Conservation (phyloP, 2,888 invertebrate genomes). For the Tuta absoluta region DNA sequence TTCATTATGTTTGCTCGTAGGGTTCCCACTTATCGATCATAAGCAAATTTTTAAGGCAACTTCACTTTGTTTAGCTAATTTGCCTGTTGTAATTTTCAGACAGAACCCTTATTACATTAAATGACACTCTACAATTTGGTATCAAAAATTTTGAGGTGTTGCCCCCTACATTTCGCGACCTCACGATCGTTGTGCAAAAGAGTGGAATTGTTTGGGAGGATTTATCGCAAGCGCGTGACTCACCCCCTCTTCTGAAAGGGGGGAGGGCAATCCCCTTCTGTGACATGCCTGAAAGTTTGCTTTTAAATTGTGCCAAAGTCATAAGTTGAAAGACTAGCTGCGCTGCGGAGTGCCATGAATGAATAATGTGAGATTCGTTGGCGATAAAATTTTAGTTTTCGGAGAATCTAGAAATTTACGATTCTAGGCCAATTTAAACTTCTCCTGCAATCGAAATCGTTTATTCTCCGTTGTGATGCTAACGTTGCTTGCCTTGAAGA, state of each 20-base stretch:
- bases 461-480: too few relatives aligned
- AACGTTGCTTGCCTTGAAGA: too few relatives aligned
- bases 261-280: background rate
- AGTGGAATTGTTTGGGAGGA: constrained; percentile 34
- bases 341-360: constrained; percentile 15
- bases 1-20: too few relatives aligned
- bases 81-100: too few relatives aligned
- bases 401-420: background rate
- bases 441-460: too few relatives aligned
- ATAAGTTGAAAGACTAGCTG: constrained; percentile 18
- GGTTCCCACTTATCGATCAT: too few relatives aligned
- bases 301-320: constrained; percentile 23
- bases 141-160: constrained; percentile 14
- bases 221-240: constrained; percentile 38
- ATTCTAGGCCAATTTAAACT: background rate
- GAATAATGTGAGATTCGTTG: constrained; percentile 7
- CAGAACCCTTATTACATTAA: too few relatives aligned
- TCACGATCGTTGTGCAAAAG: constrained; percentile 26
- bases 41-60: too few relatives aligned
- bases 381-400: constrained; percentile 13
- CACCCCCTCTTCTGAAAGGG: constrained; percentile 12
- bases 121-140: background rate
- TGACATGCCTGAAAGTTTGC: constrained; percentile 19
- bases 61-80: too few relatives aligned
- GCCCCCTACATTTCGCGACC: background rate